phyloP scores from a whole-genome alignment of 2,113 vertebrate genomes.

The Anolis sagrei region DNA sequence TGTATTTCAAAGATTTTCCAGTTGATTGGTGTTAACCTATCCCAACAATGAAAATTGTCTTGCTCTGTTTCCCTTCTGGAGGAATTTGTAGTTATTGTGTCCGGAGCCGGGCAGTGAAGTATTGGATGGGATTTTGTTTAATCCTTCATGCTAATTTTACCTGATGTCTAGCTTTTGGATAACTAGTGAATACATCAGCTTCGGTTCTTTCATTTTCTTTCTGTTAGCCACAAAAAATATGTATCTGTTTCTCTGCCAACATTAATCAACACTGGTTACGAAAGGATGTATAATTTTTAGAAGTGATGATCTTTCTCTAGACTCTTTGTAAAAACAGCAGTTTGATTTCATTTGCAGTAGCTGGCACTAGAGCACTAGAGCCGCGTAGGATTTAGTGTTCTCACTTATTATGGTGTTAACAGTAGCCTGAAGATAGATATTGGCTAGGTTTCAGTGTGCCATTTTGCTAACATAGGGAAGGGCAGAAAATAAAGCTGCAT shows the following conservation, averaged over 20 bases:
- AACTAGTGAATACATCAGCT: neutral
- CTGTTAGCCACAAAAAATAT: neutral
- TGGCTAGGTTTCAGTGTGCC: slow-evolving; percentile 13
- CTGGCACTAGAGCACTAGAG: neutral
- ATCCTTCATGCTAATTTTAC: neutral
- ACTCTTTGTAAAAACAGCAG: neutral
- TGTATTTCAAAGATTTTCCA: slow-evolving; percentile 47
- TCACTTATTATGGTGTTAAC: neutral
- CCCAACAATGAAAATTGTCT: neutral
- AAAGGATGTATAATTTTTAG: neutral
- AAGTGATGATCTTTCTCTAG: neutral
- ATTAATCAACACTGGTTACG: neutral
- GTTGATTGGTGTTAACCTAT: neutral
- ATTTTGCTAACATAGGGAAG: slow-evolving; percentile 3
- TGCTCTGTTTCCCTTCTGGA: neutral
- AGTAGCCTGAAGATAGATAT: neutral
- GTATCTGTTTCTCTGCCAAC: neutral
- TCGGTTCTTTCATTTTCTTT: neutral
- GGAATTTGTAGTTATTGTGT: neutral
- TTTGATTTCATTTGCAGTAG: neutral
- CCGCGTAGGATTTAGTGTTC: slow-evolving; percentile 1
- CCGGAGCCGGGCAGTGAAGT: neutral
- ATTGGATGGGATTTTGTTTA: neutral
- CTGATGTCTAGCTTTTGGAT: neutral
- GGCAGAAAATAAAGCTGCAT: slow-evolving; percentile 30